Evolutionary conservation across 2,113 vertebrate genomes (phyloP), one percentile per base, ranked within the genome.

Genomic region (Saccopteryx leptura): DNA sequence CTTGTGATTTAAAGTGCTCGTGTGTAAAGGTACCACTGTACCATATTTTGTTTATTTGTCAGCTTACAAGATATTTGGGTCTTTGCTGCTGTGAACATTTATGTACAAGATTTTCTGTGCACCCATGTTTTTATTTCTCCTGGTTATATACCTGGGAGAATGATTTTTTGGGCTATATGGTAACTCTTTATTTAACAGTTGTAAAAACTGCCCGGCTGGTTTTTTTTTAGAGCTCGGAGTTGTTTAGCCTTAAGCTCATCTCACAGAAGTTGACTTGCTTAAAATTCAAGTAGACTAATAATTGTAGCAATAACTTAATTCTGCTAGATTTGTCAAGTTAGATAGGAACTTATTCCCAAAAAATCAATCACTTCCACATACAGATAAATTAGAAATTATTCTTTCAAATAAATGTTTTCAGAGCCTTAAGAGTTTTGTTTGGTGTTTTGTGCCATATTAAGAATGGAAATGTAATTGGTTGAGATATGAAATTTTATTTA

Each of bases 401-500:
- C n/a, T 92, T 88, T 26, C 28, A 94, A 82, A 31, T 92, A 54
- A 54, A 76, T 89, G 46, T 89, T 96, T 93, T 66, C 50, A 66
- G 24, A 87, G 19, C 33, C 9, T 19, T 48, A 26, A 86, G 61
- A 93, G 23, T 56, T 91, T 5, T 79, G 28, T 83, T 72, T 74
- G 58, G 21, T 11, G 0, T 85, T 85, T 88, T 82, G 23, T 95
- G 48, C 31, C 54, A 1, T 89, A 26, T 50, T 69, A 5, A 85
- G 21, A 90, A 58, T 95, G 48, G 33, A 28, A 87, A 61, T 63
- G 4, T 65, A 24, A 33, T 76, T 56, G 86, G 4, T 66, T 87
- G 54, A 82, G 14, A 54, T 87, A 88, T 94, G n/a, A 83, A 90
- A 91, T 90, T 76, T 9, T 94, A 0, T 93, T 56, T 89, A 66